Conservation (phyloP, 2,797 vertebrate species). For the Malurus splendens region DNA sequence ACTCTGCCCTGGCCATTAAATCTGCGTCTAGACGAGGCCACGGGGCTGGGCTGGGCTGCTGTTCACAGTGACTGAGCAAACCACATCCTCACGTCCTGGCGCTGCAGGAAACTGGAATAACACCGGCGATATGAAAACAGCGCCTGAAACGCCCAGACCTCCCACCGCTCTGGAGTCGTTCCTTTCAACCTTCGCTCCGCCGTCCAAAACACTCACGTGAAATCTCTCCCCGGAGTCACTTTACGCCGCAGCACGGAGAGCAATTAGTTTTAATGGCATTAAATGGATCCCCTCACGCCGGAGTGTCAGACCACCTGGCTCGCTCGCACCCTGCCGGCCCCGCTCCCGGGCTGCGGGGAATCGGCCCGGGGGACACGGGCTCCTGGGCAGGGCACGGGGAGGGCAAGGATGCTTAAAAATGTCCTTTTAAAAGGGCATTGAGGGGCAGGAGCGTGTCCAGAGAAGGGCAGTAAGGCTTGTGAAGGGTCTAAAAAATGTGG, state of each 20-base stretch:
- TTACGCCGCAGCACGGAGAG: neutral
- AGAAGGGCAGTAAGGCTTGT: fast-evolving
- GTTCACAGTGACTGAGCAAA: neutral
- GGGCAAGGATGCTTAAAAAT: neutral
- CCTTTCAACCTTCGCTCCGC: neutral
- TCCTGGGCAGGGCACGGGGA: neutral
- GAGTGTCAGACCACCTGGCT: neutral
- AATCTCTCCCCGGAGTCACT: neutral
- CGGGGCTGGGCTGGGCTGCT: neutral
- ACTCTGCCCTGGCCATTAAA: neutral
- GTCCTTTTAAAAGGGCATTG: too few relatives aligned
- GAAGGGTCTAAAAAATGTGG: neutral
- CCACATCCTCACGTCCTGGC: constrained; percentile 11
- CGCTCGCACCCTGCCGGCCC: neutral
- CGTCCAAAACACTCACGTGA: neutral
- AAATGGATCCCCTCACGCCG: neutral
- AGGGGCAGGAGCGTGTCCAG: too few relatives aligned
- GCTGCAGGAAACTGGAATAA: neutral
- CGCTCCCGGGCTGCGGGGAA: neutral
- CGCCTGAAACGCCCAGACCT: constrained; percentile 5
- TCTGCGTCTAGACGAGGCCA: neutral
- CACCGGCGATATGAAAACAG: neutral
- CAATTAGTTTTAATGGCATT: constrained; percentile 18
- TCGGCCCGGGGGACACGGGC: neutral
- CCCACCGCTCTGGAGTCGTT: neutral